Evolutionary conservation across 2,113 vertebrate species (phyloP).

Genomic region (Rissa tridactyla): DNA sequence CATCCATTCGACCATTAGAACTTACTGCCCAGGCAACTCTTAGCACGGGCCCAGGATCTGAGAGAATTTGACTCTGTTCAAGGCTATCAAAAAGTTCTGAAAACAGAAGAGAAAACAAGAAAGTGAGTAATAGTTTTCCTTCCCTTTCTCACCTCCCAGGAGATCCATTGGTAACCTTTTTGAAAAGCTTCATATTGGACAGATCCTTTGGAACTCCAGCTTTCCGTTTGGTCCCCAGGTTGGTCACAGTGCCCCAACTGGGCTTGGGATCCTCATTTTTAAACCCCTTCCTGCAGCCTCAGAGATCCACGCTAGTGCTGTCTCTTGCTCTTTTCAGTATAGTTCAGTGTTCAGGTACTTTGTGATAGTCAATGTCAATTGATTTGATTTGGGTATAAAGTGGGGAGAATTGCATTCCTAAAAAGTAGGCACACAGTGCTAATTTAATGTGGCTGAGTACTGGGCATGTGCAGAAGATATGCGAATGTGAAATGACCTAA

Average conservation of each 20-base stretch:
- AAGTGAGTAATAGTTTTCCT: background rate
- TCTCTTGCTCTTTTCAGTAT: background rate
- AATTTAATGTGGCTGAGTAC: background rate
- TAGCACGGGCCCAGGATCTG: background rate
- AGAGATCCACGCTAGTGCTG: background rate
- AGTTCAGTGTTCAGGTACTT: background rate
- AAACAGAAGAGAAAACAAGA: background rate
- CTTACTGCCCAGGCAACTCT: background rate
- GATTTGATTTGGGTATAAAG: background rate
- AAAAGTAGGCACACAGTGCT: rapidly evolving
- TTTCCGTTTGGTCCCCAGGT: background rate
- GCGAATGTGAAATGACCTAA: background rate
- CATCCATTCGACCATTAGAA: background rate
- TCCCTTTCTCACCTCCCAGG: background rate
- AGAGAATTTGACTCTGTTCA: background rate
- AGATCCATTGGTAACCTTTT: background rate
- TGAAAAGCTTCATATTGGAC: rapidly evolving
- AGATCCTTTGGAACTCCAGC: background rate
- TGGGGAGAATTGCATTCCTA: background rate
- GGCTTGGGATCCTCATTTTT: background rate
- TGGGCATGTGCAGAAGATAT: background rate
- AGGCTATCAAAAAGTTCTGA: background rate
- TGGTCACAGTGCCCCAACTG: background rate
- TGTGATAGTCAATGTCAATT: background rate
- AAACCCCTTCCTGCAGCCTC: background rate